These are phyloP conservation scores for Heliocidaris erythrogramma DNA, from an alignment of 35 echinoderm and acorn worm species.

Conservation along the genomic window DNA sequence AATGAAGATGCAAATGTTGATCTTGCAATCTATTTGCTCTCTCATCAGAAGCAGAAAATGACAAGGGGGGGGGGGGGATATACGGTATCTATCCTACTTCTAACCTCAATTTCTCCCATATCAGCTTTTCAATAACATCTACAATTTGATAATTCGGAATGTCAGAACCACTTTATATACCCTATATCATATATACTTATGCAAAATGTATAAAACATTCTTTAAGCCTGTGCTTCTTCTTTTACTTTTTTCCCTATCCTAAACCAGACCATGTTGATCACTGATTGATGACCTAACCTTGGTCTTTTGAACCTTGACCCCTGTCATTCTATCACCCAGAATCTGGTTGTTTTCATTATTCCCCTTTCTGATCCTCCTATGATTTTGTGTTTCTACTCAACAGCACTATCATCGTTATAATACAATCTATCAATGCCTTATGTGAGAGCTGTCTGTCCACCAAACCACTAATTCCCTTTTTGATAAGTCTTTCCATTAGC, in stretches of 20 bases:
- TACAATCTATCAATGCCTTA: neutral
- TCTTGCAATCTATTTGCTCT: too few species aligned
- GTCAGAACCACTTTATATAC: neutral
- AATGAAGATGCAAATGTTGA: neutral
- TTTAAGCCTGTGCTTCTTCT: neutral
- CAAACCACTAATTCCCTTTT: neutral
- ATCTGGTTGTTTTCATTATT: constrained; percentile 32
- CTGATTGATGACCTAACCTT: constrained; percentile 34
- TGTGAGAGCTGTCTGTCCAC: neutral
- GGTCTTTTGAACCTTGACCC: constrained; percentile 13
- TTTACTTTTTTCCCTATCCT: neutral
- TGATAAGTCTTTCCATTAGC: neutral
- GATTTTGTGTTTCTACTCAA: neutral
- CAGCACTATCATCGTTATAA: neutral
- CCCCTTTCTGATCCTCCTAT: neutral
- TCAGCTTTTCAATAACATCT: neutral
- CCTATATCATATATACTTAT: neutral
- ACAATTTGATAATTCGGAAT: neutral
- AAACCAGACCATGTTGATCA: neutral
- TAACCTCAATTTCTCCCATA: neutral
- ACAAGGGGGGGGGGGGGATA: neutral
- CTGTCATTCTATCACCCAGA: constrained; percentile 27
- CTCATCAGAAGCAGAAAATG: too few species aligned
- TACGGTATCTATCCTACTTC: neutral
- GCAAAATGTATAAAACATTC: neutral